Evolutionary conservation across 2,888 invertebrate genomes (phyloP).

Genomic region (Noctua comes): DNA sequence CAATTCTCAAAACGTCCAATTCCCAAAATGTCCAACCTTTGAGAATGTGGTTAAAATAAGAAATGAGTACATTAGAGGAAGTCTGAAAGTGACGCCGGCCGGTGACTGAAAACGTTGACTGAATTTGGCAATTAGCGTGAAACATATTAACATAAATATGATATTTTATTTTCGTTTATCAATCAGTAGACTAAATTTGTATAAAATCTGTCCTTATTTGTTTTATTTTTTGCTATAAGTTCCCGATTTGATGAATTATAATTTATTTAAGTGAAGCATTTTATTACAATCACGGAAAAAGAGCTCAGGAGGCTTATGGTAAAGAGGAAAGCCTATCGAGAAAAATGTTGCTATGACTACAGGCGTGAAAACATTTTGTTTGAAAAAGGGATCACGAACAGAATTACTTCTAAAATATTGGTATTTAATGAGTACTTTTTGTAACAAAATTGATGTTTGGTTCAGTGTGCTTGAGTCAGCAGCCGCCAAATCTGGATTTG

Average conservation of each 20-base stretch:
- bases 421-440: not conserved
- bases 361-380: not conserved
- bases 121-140: too few relatives aligned
- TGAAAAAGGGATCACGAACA: not conserved
- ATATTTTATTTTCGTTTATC: too few relatives aligned
- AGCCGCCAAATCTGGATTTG: too few relatives aligned
- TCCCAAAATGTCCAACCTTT: too few relatives aligned
- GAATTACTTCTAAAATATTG: not conserved
- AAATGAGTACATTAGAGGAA: too few relatives aligned
- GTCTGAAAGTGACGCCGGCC: too few relatives aligned
- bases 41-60: too few relatives aligned
- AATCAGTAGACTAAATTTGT: not conserved
- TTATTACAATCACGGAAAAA: not conserved
- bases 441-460: not conserved
- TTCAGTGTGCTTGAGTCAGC: not conserved
- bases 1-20: too few relatives aligned
- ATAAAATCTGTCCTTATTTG: not conserved
- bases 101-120: too few relatives aligned
- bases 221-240: not conserved
- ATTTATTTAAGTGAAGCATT: not conserved
- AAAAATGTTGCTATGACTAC: slow-evolving; percentile 5
- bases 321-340: slow-evolving; percentile 4
- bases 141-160: too few relatives aligned
- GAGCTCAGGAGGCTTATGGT: not conserved
- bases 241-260: not conserved